A percentile compares a stretch with the other conserved stretches of the same genome.
These are phyloP conservation scores for Apoda limacodes DNA, from an alignment of 2,888 invertebrate species.

Conservation along the genomic window DNA sequence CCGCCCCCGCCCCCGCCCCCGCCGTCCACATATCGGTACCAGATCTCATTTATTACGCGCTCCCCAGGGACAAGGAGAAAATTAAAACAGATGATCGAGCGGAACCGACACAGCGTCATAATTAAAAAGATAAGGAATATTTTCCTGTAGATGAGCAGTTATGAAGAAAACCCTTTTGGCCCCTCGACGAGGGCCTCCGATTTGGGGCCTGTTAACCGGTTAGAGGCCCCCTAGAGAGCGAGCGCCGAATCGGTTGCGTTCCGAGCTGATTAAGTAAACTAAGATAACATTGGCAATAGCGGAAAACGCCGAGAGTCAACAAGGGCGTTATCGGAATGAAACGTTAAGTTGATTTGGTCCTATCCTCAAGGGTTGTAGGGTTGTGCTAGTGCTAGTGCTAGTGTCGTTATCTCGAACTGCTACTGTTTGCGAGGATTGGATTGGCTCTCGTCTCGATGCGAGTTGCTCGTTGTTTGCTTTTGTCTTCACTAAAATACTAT, in stretches of 20 bases:
- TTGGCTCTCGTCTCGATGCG: constrained; percentile 50
- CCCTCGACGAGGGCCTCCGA: constrained; percentile 25
- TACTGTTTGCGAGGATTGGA: constrained; percentile 65
- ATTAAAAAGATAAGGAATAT: constrained; percentile 70
- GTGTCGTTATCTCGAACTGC: constrained; percentile 55
- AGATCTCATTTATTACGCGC: constrained; percentile 27
- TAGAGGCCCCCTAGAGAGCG: constrained; percentile 56
- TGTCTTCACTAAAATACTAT: too few relatives aligned
- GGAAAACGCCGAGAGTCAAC: constrained; percentile 66
- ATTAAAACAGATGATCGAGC: constrained; percentile 66
- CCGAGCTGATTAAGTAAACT: constrained; percentile 66
- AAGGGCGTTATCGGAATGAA: constrained; percentile 49
- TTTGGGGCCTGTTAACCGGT: constrained; percentile 51
- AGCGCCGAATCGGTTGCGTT: constrained; percentile 47
- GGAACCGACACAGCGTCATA: constrained; percentile 52
- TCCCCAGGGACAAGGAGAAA: constrained; percentile 46
- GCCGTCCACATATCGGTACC: constrained; percentile 21
- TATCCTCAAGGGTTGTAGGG: constrained; percentile 61
- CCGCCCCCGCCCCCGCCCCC: too few relatives aligned
- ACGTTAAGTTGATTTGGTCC: constrained; percentile 62
- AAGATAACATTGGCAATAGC: constrained; percentile 62
- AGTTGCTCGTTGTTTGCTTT: too few relatives aligned
- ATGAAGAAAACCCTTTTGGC: constrained; percentile 52
- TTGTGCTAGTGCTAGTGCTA: too few relatives aligned
- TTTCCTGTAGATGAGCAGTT: constrained; percentile 41